These are phyloP conservation scores for Perccottus glenii DNA, from an alignment of 2,113 vertebrate species.

Conservation along the genomic window DNA sequence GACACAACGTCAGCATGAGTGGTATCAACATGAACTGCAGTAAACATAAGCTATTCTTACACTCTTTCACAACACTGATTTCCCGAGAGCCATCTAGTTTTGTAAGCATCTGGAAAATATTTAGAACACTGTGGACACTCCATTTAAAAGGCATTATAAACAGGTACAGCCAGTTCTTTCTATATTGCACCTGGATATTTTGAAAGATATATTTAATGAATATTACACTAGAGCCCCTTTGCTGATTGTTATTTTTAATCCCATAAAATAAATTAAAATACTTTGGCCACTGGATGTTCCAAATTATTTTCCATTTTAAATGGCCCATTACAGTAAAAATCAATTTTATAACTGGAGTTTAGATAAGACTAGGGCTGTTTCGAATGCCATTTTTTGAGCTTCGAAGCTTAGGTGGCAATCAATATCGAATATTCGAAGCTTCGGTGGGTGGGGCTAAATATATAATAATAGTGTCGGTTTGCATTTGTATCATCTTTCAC, in stretches of 20 bases:
- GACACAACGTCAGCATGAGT: slow-evolving; percentile 38
- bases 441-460: too few relatives aligned
- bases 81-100: slow-evolving; percentile 13
- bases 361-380: too few relatives aligned
- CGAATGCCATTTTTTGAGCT: too few relatives aligned
- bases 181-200: neutral
- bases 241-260: slow-evolving; percentile 6
- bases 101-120: neutral
- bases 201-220: neutral
- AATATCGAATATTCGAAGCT: too few relatives aligned
- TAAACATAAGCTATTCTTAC: slow-evolving; percentile 71
- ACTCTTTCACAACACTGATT: slow-evolving; percentile 51
- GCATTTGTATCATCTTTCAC: too few relatives aligned
- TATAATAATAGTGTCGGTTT: too few relatives aligned
- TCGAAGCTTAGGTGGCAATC: too few relatives aligned
- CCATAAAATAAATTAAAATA: neutral
- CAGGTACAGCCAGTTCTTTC: neutral
- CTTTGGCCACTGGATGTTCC: neutral
- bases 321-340: neutral
- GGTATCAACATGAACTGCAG: slow-evolving; percentile 30
- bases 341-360: neutral
- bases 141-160: neutral
- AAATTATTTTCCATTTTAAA: neutral
- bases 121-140: neutral
- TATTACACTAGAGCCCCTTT: neutral